Percentiles rank a stretch among this genome's conserved stretches.
Conservation (phyloP, 2,797 vertebrate genomes). For the Notamacropus eugenii region DNA sequence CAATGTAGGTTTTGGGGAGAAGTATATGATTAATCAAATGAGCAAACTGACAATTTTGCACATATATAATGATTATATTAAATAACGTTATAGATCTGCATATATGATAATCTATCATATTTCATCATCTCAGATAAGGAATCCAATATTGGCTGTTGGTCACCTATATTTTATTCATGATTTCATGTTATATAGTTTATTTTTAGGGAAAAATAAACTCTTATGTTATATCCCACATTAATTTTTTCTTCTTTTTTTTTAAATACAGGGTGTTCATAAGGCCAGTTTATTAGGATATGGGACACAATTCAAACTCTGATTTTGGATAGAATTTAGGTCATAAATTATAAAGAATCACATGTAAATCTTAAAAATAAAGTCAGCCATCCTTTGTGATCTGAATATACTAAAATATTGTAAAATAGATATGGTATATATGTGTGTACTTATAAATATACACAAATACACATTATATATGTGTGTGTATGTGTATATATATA, state of each 20-base stretch:
- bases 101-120: not conserved
- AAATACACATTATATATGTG: no score
- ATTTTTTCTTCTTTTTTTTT: not conserved
- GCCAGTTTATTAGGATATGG: not conserved
- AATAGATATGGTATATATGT: no score
- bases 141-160: not conserved
- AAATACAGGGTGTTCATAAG: not conserved
- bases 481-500: no score
- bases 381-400: not conserved
- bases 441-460: no score
- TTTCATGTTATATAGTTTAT: not conserved
- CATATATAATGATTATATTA: not conserved
- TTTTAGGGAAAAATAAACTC: not conserved
- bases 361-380: slow-evolving; percentile 35
- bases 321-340: not conserved
- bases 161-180: slow-evolving; percentile 17
- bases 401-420: not conserved
- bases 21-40: not conserved
- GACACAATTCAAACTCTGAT: not conserved
- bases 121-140: not conserved
- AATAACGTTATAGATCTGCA: not conserved
- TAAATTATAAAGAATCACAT: not conserved
- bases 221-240: not conserved
- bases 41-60: not conserved
- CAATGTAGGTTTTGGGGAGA: not conserved